Evolutionary conservation across 2,888 invertebrate species (phyloP).

Genomic region (Halictus quadricinctus): DNA sequence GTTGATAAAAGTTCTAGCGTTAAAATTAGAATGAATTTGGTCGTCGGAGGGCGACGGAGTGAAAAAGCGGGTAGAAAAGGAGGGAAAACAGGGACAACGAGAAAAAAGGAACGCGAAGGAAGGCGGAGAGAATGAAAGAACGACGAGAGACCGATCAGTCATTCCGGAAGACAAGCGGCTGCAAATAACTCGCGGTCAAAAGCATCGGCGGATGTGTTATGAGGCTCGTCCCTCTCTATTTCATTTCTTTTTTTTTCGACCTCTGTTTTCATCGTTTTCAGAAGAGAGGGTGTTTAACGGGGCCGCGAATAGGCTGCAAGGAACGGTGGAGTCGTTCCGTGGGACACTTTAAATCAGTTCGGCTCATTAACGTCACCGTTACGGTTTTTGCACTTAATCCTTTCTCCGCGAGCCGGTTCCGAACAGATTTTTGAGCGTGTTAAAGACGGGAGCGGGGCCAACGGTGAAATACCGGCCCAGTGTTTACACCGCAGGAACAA

Average conservation of each 20-base stretch:
- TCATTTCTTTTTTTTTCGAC: not conserved
- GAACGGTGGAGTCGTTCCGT: slow-evolving; percentile 3
- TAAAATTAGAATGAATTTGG: not conserved
- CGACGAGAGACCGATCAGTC: slow-evolving; percentile 45
- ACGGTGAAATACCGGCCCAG: not conserved
- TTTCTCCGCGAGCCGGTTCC: slow-evolving; percentile 12
- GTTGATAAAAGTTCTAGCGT: not conserved
- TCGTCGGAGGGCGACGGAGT: not conserved
- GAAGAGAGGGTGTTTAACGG: not conserved
- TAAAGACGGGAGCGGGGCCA: not conserved
- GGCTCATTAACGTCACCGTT: slow-evolving; percentile 37
- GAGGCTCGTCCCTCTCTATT: slow-evolving; percentile 11
- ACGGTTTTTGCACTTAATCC: slow-evolving; percentile 31
- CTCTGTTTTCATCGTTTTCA: not conserved
- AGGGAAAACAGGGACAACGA: slow-evolving; percentile 1
- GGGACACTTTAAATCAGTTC: slow-evolving; percentile 24
- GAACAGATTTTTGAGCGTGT: slow-evolving; percentile 29
- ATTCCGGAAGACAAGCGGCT: slow-evolving; percentile 37
- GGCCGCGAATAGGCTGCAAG: not conserved
- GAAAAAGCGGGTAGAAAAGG: not conserved
- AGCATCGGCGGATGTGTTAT: slow-evolving; percentile 38
- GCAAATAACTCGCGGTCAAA: slow-evolving; percentile 54
- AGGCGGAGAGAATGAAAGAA: slow-evolving; percentile 3
- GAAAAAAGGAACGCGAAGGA: slow-evolving; percentile 9
- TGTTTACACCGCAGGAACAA: not conserved